These are phyloP conservation scores for Spea hammondii DNA, from an alignment of 2,797 vertebrate species.

Conservation along the genomic window DNA sequence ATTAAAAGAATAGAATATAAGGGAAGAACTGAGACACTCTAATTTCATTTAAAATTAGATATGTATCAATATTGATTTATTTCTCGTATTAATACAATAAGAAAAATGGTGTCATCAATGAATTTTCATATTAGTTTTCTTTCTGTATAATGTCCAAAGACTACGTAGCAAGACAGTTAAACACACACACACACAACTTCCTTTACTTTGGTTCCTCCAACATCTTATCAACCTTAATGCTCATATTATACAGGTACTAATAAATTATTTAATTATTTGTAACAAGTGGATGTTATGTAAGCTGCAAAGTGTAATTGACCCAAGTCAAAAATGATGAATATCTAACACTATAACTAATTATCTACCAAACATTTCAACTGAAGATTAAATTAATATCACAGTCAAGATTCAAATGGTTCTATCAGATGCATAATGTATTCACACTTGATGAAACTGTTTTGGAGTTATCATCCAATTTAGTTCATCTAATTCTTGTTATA, in stretches of 20 bases:
- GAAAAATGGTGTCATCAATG: too few relatives aligned
- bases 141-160: too few relatives aligned
- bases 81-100: too few relatives aligned
- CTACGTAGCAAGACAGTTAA: too few relatives aligned
- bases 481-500: background rate
- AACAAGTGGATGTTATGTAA: background rate
- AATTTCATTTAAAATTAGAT: too few relatives aligned
- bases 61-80: too few relatives aligned
- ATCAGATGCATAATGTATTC: conserved; percentile 9
- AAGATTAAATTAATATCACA: background rate
- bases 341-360: background rate
- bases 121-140: too few relatives aligned
- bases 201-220: background rate
- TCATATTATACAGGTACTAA: background rate
- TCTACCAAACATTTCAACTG: background rate
- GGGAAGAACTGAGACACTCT: too few relatives aligned
- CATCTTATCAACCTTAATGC: background rate
- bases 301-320: background rate
- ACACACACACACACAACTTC: too few relatives aligned
- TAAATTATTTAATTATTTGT: background rate
- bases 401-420: conserved; percentile 1
- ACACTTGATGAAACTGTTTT: background rate
- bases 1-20: too few relatives aligned
- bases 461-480: background rate
- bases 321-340: conserved; percentile 2